Evolutionary conservation across 1,140 invertebrate genomes (phyloP), one percentile per base, ranked within the genome.

Genomic region (Conus betulinus): DNA sequence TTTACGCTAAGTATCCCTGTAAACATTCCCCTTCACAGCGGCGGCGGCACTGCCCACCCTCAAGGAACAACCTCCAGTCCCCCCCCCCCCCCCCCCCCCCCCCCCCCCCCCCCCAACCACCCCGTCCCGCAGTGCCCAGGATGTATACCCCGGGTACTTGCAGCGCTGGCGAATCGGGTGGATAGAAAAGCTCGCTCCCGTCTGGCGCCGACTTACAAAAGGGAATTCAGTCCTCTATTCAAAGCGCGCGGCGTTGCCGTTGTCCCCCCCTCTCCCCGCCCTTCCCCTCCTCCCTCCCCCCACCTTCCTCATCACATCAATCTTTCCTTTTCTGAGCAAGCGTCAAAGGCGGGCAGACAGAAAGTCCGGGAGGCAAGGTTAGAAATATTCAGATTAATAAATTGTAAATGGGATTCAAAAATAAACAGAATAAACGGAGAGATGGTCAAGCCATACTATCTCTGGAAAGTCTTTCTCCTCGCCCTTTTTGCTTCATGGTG

Each of bases 1-100:
- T 84, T 84, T 84, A 84, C 82, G 23, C 55, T 84, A 84, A 84
- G 27, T 84, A 84, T 84, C 82, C 82, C 82, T 84, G 82, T 84
- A 84, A 84, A 84, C 82, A 84, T 13, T 81, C 51, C 51, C 5
- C 79, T 55, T 55, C 79, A 52, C 51, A 53, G 39, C 79, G 5
- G n/a, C 79, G 5, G n/a, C 51, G 5, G 23, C 79, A 15, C 79
- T 51, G 79, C 15, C 51, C 11, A 11, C 39, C 76, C 25, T 11
- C n/a, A 78, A 10, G 25, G 39, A 78, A 78, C 76, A 78, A 78
- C 39, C 51, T 81, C 17, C 3, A 81, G 51, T 8, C 3, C 39
- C 0, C 17, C 51, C 39, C 39, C 79, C 27, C 27, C 27, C 20
- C 53, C 52, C 74, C 67, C 52, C 78, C 39, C 78, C 74, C 55